Evolutionary conservation across 2,113 vertebrate genomes (phyloP), one percentile per base, ranked within the genome.

Genomic region (Gyps fulvus): DNA sequence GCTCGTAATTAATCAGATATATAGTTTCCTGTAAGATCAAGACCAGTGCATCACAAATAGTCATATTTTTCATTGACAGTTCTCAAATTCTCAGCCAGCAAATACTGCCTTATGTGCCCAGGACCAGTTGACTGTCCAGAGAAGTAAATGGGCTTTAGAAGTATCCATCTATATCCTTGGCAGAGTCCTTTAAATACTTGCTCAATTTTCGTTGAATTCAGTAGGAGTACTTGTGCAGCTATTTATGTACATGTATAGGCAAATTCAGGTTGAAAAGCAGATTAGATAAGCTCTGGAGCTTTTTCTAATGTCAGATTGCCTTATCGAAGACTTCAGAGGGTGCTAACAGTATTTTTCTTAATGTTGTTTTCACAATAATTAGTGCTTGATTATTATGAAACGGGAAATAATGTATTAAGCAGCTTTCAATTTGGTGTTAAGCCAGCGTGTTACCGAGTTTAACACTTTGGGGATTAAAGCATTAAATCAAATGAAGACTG

Each of bases 391-490:
- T 89, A 62, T 89, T 96, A 86, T 70, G 11, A 95, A 92, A 62
- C 63, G 40, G 40, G 21, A 87, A 54, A 55, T 90, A 31, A 71
- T 3, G 3, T 65, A 66, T 93, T 50, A 80, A 74, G 70, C 19
- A 58, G 38, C 67, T 88, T 93, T 87, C 42, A 63, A 6, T 63
- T 87, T 87, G 69, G 16, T 4, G 1, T 85, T 89, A 83, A 90
- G 25, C 32, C 38, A 78, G 8, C 0, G 0, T 63, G 26, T 69
- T 91, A 34, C 16, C 0, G 0, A 32, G 20, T 84, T 86, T 59
- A 91, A 71, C 22, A 5, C 31, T 80, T 72, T 8, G 22, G 47
- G 52, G 11, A 54, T 85, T 59, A 83, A 94, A 89, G 26, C 18
- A 83, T 89, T 79, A 67, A 67, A 77, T 59, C 4, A 15, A 88